Conservation (phyloP, 2,113 vertebrate genomes). For the Charadrius vociferus region DNA sequence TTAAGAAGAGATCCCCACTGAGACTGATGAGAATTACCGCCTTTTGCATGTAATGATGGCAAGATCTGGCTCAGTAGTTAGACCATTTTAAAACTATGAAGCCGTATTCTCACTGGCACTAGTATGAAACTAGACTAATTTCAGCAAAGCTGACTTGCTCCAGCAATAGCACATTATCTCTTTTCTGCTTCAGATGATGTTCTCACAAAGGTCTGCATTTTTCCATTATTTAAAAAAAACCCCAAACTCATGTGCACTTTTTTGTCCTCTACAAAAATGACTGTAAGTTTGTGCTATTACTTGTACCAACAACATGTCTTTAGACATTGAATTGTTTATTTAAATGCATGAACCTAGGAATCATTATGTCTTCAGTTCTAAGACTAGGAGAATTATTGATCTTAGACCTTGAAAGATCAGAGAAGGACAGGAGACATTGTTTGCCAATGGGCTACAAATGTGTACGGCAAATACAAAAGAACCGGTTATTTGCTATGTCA, state of each 20-base stretch:
- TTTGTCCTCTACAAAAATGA: not conserved
- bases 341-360: not conserved
- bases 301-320: not conserved
- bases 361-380: not conserved
- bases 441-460: not conserved
- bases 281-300: not conserved
- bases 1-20: not conserved
- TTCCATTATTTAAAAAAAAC: not conserved
- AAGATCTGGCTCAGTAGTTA: not conserved
- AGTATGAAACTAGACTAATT: not conserved
- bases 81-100: not conserved
- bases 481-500: not conserved
- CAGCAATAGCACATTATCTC: not conserved
- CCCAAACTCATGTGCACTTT: not conserved
- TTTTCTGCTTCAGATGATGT: not conserved
- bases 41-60: not conserved
- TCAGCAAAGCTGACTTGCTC: not conserved
- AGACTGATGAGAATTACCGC: not conserved
- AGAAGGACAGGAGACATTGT: not conserved
- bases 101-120: not conserved
- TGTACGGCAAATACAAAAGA: not conserved
- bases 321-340: not conserved
- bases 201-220: not conserved
- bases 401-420: not conserved
- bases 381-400: not conserved